Base-by-base conservation (phyloP, 1,140 invertebrate genomes). In the Propsilocerus akamusi region DNA sequence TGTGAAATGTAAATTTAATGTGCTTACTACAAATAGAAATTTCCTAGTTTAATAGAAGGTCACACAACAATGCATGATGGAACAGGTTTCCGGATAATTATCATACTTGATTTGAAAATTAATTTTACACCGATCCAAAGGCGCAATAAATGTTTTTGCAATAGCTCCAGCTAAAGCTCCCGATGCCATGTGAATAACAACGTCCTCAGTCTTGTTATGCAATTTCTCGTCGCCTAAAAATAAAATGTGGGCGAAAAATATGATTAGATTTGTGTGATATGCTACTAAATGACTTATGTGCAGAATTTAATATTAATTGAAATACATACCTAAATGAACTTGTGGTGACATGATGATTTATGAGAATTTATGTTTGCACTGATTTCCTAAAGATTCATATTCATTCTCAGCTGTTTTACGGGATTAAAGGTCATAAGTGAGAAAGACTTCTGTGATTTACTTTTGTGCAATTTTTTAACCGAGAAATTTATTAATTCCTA, bases 81-180 rank as follows among this genome's bases (percentile, higher is more conserved):
- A 30, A 12, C 14, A 37, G 17, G 17, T 41, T 20, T 41, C 11
- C 11, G 25, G 30, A 11, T 14, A 3, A 10, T 25, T 22, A 46
- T 64, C 60, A 67, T 66, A 81, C 72, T 80, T 78, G 54, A 77
- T 80, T 68, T 99, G 95, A 68, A 98, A 98, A 73, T 94, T 93
- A 49, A 99, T 98, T 76, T 98, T 98, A 49, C 92, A 93, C 51
- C 96, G 72, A 71, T 99, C 96, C 14, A 99, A 68, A 2, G 96
- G 96, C 3, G 96, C 96, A 58, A 99, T 97, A 10, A 79, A 76
- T 0, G 94, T 95, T 71, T 99, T 98, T 4, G 95, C 95, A 6
- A 96, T 55, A 20, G 88, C 91, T 4, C 96, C 96, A n/a, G 92
- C 91, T 22, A 78, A 66, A 3, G 89, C 91, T 25, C 92, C 92